A percentile compares a stretch with the other conserved stretches of the same genome.
Evolutionary conservation across 2,113 vertebrate species (phyloP).

Genomic region (Verasper variegatus): DNA sequence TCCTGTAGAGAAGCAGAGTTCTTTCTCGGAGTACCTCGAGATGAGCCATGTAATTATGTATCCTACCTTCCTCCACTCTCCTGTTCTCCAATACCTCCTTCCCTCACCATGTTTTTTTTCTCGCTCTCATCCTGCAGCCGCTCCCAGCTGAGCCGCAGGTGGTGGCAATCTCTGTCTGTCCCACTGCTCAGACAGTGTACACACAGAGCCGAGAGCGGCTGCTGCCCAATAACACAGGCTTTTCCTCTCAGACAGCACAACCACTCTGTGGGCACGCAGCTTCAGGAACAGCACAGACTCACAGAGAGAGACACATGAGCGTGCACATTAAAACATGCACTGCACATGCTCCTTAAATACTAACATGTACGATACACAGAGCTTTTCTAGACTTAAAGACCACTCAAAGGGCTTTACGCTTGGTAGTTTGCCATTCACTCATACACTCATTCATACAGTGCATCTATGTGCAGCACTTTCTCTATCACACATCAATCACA

Average conservation of each 20-base stretch:
- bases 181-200: conserved; percentile 57
- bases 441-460: background rate
- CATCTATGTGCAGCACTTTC: background rate
- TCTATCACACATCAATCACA: background rate
- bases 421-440: background rate
- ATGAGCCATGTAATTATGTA: conserved; percentile 79
- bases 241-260: conserved; percentile 58
- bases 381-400: too few relatives aligned
- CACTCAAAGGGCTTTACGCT: too few relatives aligned
- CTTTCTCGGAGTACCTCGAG: conserved; percentile 53
- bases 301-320: background rate
- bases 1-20: conserved; percentile 32
- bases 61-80: conserved; percentile 62
- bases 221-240: conserved; percentile 65
- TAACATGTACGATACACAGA: background rate
- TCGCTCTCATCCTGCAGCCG: conserved; percentile 57
- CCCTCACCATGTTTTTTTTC: conserved; percentile 18
- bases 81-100: conserved; percentile 37
- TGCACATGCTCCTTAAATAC: background rate
- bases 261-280: conserved; percentile 26
- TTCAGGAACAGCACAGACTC: conserved; percentile 3
- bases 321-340: background rate
- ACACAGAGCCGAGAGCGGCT: conserved; percentile 49
- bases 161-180: conserved; percentile 70
- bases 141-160: conserved; percentile 75